phyloP scores from a whole-genome alignment of 2,797 vertebrate species.

The Urocyon cinereoargenteus region DNA sequence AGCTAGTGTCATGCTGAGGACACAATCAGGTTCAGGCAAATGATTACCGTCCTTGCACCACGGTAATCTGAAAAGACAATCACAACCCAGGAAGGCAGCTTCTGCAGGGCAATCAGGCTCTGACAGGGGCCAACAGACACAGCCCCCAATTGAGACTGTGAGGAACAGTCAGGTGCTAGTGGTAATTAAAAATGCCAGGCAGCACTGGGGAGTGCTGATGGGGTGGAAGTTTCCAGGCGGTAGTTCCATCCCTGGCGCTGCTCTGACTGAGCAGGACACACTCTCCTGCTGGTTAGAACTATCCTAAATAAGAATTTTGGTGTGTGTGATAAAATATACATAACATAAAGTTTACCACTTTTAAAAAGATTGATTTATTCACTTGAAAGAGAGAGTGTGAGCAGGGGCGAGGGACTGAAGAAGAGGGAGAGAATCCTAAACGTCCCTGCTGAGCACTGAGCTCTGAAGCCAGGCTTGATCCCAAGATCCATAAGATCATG shows the following conservation, averaged over 20 bases:
- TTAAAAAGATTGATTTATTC: not conserved
- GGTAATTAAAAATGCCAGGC: constrained; percentile 44
- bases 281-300: not conserved
- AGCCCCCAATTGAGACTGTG: not conserved
- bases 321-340: not conserved
- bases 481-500: not conserved
- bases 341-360: not conserved
- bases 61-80: constrained; percentile 68
- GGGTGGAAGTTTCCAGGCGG: not conserved
- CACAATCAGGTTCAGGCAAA: constrained; percentile 65
- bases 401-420: not conserved
- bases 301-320: not conserved
- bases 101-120: constrained; percentile 26
- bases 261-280: not conserved
- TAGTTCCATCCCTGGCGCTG: not conserved
- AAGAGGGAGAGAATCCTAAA: not conserved
- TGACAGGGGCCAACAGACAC: not conserved
- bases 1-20: not conserved
- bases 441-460: not conserved
- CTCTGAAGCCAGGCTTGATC: not conserved
- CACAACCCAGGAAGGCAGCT: constrained; percentile 24
- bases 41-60: not conserved
- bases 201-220: not conserved
- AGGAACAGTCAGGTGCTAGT: not conserved
- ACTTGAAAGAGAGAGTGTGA: not conserved